Base-by-base conservation (phyloP, 1,140 invertebrate species). In the Atta cephalotes region DNA sequence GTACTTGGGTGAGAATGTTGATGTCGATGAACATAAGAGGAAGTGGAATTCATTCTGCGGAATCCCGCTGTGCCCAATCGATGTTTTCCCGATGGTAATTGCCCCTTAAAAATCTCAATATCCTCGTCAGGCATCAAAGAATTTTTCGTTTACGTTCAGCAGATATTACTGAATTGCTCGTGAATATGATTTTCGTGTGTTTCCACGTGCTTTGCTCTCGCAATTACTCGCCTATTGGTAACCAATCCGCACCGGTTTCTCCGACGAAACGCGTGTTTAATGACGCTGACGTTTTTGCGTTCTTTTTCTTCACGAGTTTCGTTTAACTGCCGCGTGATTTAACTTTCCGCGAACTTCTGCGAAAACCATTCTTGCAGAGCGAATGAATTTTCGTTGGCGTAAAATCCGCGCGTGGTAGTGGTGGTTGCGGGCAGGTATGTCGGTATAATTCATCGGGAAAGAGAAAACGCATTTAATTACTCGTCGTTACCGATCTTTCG, bases 41-140 rank as follows among this genome's bases (percentile, higher is more conserved):
- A 25, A 25, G 56, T 7, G 56, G 35, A 51, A 63, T 63, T 62
- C 28, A 28, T 76, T 51, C 56, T 7, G 56, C 25, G 12, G 18
- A 74, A 74, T 70, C 31, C 14, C 58, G 28, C 53, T 45, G 6
- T 62, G 14, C 25, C 9, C 6, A 31, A 39, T 14, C 35, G 39
- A 49, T 65, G 5, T 21, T 74, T 31, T 25, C 39, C 39, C 39
- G 18, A 84, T 62, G 12, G 39, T 76, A 76, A 84, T 84, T 84
- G 70, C 80, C 56, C 6, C 56, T 84, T 84, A 76, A 76, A 74
- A 76, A 45, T 84, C 80, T 63, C 70, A 31, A 84, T 84, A 84
- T 84, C 28, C 70, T 28, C 39, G 10, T 84, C 28, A 14, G n/a
- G 9, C 28, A 76, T 84, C 80, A 76, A 84, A 84, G 45, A n/a